Evolutionary conservation across 1,140 invertebrate genomes (phyloP).

Genomic region (Drosophila tani): DNA sequence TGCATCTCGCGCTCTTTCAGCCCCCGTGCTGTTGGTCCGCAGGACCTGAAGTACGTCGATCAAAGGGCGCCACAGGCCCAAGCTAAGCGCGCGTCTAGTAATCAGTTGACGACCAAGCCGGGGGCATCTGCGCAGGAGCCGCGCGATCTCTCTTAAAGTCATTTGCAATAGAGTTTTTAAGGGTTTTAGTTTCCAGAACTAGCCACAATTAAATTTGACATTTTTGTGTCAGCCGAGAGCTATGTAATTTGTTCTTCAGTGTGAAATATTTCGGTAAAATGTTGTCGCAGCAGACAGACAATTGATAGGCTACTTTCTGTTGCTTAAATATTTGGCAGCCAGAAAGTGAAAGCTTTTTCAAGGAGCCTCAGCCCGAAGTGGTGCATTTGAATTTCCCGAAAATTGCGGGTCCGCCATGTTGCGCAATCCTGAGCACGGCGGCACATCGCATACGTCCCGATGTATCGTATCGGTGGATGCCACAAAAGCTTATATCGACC

Average conservation of each 20-base stretch:
- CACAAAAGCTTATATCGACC: conserved; percentile 8
- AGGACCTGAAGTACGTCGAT: neutral
- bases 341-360: neutral
- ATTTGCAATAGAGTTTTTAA: conserved; percentile 47
- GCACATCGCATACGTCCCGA: conserved; percentile 15
- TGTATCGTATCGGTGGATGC: conserved; percentile 8
- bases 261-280: conserved; percentile 8
- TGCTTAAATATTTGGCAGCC: neutral
- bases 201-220: conserved; percentile 68
- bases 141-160: conserved; percentile 36
- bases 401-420: conserved; percentile 19
- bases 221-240: conserved; percentile 50
- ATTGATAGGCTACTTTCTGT: conserved; percentile 1
- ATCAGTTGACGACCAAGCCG: conserved; percentile 37
- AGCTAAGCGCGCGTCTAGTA: conserved; percentile 28
- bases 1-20: neutral
- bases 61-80: conserved; percentile 42
- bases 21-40: neutral
- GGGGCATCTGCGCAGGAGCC: conserved; percentile 24
- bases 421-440: conserved; percentile 18
- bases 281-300: conserved; percentile 10
- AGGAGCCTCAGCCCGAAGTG: neutral
- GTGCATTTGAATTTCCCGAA: conserved; percentile 2
- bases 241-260: conserved; percentile 13
- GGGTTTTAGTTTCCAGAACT: conserved; percentile 40